Conservation (phyloP, 2,113 vertebrate species). For the Thamnophis sirtalis region DNA sequence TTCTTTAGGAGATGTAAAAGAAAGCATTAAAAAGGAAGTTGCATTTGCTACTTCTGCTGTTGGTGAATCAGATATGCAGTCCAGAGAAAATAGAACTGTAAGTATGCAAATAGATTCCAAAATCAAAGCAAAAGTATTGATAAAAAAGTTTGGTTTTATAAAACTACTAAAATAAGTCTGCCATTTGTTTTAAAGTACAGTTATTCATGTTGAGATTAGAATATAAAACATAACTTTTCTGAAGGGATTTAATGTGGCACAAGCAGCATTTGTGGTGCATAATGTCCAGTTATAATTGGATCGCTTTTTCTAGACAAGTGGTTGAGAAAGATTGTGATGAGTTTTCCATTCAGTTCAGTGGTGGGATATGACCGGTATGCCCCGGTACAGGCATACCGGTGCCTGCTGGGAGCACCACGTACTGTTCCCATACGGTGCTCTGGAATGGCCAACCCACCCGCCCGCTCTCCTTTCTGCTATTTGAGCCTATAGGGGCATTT, state of each 20-base stretch:
- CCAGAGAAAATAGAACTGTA: constrained; percentile 38
- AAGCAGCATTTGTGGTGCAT: neutral
- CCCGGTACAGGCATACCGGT: too few species aligned
- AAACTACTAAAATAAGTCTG: neutral
- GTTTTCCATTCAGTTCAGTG: neutral
- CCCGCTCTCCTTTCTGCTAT: too few species aligned
- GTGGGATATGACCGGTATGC: too few species aligned
- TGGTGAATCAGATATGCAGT: constrained; percentile 36
- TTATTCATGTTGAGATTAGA: neutral
- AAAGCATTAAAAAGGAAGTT: constrained; percentile 60
- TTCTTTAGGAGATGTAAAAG: constrained; percentile 71
- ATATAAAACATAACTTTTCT: neutral
- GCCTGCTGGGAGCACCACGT: too few species aligned
- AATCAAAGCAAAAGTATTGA: constrained; percentile 43
- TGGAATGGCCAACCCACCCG: too few species aligned
- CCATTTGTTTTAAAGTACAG: neutral
- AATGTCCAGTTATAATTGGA: neutral
- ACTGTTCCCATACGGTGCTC: too few species aligned
- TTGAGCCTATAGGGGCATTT: too few species aligned
- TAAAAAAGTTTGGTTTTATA: neutral
- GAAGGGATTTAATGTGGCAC: neutral
- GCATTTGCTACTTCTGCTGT: constrained; percentile 50
- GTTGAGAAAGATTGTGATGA: neutral
- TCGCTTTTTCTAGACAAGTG: neutral
- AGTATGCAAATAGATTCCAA: constrained; percentile 24